These are phyloP conservation scores for Drosophila truncata DNA, from an alignment of 1,140 invertebrate genomes.

Conservation along the genomic window DNA sequence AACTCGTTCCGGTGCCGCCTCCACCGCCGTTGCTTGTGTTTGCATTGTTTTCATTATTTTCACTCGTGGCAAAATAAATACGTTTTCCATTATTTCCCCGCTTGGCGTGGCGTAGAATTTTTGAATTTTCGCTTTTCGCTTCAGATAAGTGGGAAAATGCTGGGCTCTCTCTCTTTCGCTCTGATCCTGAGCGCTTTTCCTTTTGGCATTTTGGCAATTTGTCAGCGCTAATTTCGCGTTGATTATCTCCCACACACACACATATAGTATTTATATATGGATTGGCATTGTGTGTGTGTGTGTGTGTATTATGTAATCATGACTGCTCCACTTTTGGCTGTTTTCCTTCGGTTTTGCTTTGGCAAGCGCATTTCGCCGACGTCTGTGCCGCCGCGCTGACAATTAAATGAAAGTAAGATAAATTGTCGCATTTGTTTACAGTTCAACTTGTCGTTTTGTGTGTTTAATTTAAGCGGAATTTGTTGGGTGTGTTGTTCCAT, in stretches of 20 bases:
- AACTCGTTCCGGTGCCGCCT: constrained; percentile 13
- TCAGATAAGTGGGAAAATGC: constrained; percentile 31
- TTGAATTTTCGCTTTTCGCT: constrained; percentile 33
- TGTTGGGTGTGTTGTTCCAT: constrained; percentile 23
- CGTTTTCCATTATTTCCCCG: constrained; percentile 49
- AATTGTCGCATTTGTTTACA: constrained; percentile 83
- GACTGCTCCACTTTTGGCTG: constrained; percentile 45
- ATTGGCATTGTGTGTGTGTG: constrained; percentile 28
- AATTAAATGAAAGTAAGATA: constrained; percentile 84
- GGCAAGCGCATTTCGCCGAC: constrained; percentile 70
- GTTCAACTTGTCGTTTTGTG: constrained; percentile 71
- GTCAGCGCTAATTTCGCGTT: constrained; percentile 76
- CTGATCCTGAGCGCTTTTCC: constrained; percentile 33
- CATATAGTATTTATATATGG: constrained; percentile 4
- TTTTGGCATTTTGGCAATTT: constrained; percentile 69
- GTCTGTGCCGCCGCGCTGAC: constrained; percentile 42
- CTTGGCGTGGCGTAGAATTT: constrained; percentile 20
- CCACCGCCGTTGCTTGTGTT: constrained; percentile 1
- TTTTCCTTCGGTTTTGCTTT: constrained; percentile 62
- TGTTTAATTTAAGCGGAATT: constrained; percentile 68
- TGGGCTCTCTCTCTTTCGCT: not conserved
- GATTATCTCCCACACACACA: constrained; percentile 60
- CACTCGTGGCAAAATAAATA: constrained; percentile 51
- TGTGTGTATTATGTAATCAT: constrained; percentile 55
- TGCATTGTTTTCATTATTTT: constrained; percentile 52